Evolutionary conservation across 1,140 invertebrate genomes (phyloP).

Genomic region (Macrobrachium nipponense): DNA sequence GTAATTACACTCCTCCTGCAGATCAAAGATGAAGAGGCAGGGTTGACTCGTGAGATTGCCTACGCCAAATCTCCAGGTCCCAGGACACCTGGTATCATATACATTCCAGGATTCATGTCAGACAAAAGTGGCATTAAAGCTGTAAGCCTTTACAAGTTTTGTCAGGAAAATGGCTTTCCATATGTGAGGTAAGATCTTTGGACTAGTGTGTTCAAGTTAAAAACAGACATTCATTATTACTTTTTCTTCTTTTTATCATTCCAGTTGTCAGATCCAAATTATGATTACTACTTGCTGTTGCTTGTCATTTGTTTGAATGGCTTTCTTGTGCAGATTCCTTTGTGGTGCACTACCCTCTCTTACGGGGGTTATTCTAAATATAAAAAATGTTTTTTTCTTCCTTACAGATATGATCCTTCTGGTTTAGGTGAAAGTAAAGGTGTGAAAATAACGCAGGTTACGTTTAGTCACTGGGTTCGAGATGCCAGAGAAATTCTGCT

Average conservation of each 20-base stretch:
- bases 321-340: neutral
- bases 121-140: slow-evolving; percentile 31
- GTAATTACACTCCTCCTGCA: neutral
- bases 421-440: slow-evolving; percentile 27
- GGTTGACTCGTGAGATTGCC: slow-evolving; percentile 16
- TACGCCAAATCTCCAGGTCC: slow-evolving; percentile 5
- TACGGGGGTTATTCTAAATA: neutral
- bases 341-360: neutral
- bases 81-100: slow-evolving; percentile 7
- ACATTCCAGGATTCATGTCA: slow-evolving; percentile 38
- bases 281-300: too few species aligned
- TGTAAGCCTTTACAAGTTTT: neutral
- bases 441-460: neutral
- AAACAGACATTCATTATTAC: neutral
- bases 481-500: slow-evolving; percentile 31
- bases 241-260: neutral
- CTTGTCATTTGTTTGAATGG: too few species aligned
- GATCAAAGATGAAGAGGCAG: slow-evolving; percentile 25
- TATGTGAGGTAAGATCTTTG: slow-evolving; percentile 27
- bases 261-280: too few species aligned
- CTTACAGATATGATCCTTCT: slow-evolving; percentile 30
- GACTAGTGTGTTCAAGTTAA: too few species aligned
- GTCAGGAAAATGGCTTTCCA: slow-evolving; percentile 33
- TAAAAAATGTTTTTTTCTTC: neutral
- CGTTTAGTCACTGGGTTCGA: slow-evolving; percentile 10